Conservation (phyloP, 2,797 vertebrate species). For the Mycteria americana region DNA sequence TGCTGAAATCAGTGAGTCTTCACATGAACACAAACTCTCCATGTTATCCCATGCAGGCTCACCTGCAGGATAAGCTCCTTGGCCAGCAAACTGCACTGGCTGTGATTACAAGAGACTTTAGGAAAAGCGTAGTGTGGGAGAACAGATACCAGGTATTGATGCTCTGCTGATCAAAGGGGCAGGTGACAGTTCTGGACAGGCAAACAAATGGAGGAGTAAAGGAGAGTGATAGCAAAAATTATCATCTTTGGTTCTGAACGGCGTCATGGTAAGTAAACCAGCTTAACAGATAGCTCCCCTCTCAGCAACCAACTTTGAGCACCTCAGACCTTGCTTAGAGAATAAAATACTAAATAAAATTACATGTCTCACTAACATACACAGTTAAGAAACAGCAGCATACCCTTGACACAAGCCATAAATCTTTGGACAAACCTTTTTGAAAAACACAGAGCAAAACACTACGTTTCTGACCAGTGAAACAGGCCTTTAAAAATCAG, state of each 20-base stretch:
- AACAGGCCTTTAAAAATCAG: background rate
- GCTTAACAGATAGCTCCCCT: background rate
- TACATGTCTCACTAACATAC: background rate
- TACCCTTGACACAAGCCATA: background rate
- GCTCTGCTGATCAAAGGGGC: background rate
- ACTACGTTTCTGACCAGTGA: background rate
- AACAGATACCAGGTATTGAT: background rate
- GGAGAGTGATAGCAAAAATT: background rate
- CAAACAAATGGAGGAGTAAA: background rate
- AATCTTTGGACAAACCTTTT: background rate
- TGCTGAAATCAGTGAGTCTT: background rate
- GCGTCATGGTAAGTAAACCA: background rate
- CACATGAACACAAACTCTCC: background rate
- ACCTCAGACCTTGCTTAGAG: background rate
- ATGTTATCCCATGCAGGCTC: background rate
- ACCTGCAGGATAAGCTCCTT: background rate
- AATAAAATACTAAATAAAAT: background rate
- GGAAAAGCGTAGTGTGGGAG: background rate
- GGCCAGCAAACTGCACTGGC: background rate
- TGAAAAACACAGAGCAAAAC: background rate
- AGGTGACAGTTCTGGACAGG: background rate
- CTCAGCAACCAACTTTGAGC: background rate
- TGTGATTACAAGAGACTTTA: background rate
- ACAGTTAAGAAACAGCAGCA: background rate
- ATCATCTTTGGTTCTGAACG: background rate